A percentile compares a stretch with the other conserved stretches of the same genome.
Evolutionary conservation across 2,888 invertebrate genomes (phyloP).

Genomic region (Hemistola chrysoprasaria): DNA sequence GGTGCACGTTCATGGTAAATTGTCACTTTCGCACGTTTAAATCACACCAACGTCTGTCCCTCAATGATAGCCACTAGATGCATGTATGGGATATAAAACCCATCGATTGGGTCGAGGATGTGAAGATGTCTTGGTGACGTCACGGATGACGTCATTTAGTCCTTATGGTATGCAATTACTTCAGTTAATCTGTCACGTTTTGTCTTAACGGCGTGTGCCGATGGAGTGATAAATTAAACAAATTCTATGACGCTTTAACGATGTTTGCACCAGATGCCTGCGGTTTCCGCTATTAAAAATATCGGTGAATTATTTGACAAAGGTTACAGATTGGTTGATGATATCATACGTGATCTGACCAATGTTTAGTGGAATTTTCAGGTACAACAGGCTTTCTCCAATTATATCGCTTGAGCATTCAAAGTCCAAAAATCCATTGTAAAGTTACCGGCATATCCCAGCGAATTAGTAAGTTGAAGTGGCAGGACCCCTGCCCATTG

Average conservation of each 20-base stretch:
- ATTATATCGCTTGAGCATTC: too few species aligned
- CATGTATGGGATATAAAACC: constrained; percentile 40
- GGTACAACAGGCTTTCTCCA: too few species aligned
- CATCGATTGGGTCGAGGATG: constrained; percentile 49
- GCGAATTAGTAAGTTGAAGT: too few species aligned
- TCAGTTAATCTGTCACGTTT: constrained; percentile 27
- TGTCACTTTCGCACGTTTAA: constrained; percentile 50
- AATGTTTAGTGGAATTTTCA: too few species aligned
- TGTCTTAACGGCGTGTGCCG: constrained; percentile 22
- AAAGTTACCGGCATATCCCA: too few species aligned
- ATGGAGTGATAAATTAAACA: constrained; percentile 23
- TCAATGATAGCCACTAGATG: constrained; percentile 53
- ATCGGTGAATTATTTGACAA: background rate
- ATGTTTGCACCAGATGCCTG: too few species aligned
- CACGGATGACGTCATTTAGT: constrained; percentile 50
- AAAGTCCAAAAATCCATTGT: too few species aligned
- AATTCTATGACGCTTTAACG: too few species aligned
- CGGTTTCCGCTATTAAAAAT: background rate
- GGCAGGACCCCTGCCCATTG: too few species aligned
- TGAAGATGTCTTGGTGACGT: constrained; percentile 65
- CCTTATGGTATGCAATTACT: constrained; percentile 45
- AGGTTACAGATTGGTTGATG: background rate
- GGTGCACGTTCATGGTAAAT: constrained; percentile 63
- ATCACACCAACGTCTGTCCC: constrained; percentile 45
- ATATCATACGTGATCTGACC: too few species aligned